Evolutionary conservation across 2,113 vertebrate species (phyloP), one percentile per base, ranked within the genome.

Genomic region (Cettia cetti): DNA sequence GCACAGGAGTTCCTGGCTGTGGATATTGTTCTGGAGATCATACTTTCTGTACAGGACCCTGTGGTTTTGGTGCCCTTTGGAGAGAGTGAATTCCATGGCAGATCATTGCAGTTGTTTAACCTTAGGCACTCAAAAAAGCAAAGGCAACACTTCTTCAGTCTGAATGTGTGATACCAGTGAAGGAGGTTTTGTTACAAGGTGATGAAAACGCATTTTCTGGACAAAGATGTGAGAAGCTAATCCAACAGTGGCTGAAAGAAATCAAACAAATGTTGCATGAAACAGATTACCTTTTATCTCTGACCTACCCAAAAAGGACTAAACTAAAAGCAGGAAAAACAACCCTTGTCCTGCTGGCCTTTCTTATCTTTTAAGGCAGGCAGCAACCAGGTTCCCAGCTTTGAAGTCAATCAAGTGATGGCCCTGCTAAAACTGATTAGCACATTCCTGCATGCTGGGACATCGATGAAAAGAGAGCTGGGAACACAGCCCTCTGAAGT

Each of bases 391-490:
- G 37, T 66, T 89, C 40, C 45, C 40, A 90, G 85, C 88, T 95
- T 94, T 96, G 96, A 96, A 96, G 86, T 89, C 80, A 47, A 33
- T 74, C 60, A 75, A 71, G 82, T 59, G n/a, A 86, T 75, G 69
- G 86, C 18, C 53, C 69, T 92, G 86, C 44, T 92, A 81, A 93
- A 94, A 87, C 52, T 68, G 72, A 86, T 93, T 86, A 86, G 74
- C 61, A 65, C 72, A 84, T 52, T 77, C 30, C 54, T 93, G 72
- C 61, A 35, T 47, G 57, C 16, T 57, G 80, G 65, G 72, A n/a
- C 53, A 23, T 54, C 1, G 1, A 71, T 71, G 56, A 74, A 82
- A 65, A 83, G 42, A 37, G 74, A 63, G n/a, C 60, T 72, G 75
- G 71, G 64, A 92, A 37, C 9, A 4, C 21, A 83, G 31, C 4